These are phyloP conservation scores for Platynereis dumerilii DNA, from an alignment of 2,888 invertebrate species.

Conservation along the genomic window DNA sequence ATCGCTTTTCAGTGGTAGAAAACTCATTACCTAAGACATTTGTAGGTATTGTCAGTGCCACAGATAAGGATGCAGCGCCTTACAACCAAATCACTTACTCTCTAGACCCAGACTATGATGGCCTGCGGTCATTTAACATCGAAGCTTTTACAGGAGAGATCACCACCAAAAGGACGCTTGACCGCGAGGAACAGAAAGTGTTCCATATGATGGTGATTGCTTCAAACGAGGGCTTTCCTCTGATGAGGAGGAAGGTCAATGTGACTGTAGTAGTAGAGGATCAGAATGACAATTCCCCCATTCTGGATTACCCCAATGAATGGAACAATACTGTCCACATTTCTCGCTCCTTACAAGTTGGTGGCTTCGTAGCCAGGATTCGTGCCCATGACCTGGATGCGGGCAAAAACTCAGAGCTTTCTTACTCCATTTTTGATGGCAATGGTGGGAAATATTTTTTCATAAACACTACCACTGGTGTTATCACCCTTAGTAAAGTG, in stretches of 20 bases:
- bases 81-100: slow-evolving; percentile 33
- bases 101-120: slow-evolving; percentile 19
- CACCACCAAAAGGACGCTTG: slow-evolving; percentile 79
- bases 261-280: slow-evolving; percentile 45
- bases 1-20: slow-evolving; percentile 82
- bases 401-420: slow-evolving; percentile 15
- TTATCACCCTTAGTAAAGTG: slow-evolving; percentile 9
- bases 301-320: slow-evolving; percentile 43
- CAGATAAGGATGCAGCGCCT: slow-evolving; percentile 76
- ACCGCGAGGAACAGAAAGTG: slow-evolving; percentile 77
- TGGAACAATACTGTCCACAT: slow-evolving; percentile 42
- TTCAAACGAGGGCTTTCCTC: slow-evolving; percentile 72
- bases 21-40: slow-evolving; percentile 78
- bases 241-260: slow-evolving; percentile 30
- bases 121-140: slow-evolving; percentile 72
- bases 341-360: slow-evolving; percentile 16
- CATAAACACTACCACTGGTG: slow-evolving; percentile 18
- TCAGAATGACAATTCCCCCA: slow-evolving; percentile 49
- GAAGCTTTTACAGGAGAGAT: slow-evolving; percentile 83
- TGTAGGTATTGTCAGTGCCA: slow-evolving; percentile 75
- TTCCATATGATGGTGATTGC: slow-evolving; percentile 82
- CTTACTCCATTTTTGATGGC: slow-evolving; percentile 18
- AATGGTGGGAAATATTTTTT: slow-evolving; percentile 18
- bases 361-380: slow-evolving; percentile 12
- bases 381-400: slow-evolving; percentile 18